Conservation (phyloP, 2,113 vertebrate genomes). For the Lasiurus cinereus region DNA sequence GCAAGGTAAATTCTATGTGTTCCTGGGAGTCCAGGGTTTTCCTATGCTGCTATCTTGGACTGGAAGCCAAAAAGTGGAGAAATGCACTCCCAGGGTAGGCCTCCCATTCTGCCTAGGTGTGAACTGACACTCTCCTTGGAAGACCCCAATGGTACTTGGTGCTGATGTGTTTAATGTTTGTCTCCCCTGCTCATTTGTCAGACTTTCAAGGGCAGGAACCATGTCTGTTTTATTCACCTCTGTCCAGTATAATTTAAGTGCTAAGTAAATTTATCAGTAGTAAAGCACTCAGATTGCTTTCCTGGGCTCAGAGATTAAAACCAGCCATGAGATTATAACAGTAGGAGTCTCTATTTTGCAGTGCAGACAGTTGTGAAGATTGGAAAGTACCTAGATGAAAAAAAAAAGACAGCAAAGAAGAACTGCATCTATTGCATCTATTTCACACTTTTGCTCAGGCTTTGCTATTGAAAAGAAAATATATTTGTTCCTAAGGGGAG, state of each 20-base stretch:
- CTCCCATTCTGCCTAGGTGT: neutral
- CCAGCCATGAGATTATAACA: neutral
- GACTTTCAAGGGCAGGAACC: neutral
- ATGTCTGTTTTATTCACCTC: neutral
- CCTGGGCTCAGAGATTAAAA: neutral
- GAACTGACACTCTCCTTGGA: neutral
- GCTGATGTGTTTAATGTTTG: neutral
- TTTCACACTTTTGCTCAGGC: neutral
- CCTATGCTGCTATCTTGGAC: neutral
- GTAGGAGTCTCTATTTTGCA: neutral
- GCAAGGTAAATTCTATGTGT: neutral
- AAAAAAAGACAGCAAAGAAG: neutral
- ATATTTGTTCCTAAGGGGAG: too few species aligned
- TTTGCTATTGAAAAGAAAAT: neutral
- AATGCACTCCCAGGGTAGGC: neutral
- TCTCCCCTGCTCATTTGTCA: neutral
- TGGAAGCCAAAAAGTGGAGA: neutral
- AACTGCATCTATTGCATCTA: neutral
- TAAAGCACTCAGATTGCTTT: neutral
- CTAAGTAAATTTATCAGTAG: neutral
- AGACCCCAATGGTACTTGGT: neutral
- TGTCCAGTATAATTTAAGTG: neutral
- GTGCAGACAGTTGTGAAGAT: neutral
- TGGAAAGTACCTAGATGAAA: neutral
- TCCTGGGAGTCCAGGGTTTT: neutral